phyloP scores from a whole-genome alignment of 2,797 vertebrate genomes.

The Hydrophis major region DNA sequence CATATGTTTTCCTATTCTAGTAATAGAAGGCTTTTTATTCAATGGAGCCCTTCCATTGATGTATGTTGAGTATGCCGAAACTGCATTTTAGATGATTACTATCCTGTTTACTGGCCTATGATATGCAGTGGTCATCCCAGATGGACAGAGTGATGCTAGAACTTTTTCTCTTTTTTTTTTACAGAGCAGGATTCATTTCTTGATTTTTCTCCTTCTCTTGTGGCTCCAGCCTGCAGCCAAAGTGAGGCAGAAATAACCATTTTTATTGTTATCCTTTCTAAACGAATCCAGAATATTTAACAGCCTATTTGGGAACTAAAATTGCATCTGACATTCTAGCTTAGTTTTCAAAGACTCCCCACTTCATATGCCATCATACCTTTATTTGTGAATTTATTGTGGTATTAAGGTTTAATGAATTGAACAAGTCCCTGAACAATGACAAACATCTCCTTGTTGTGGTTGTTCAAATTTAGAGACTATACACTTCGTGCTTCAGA shows the following conservation, averaged over 20 bases:
- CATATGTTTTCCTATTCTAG: slow-evolving; percentile 34
- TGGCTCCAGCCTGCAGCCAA: slow-evolving; percentile 3
- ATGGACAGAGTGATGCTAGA: slow-evolving; percentile 50
- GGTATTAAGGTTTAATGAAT: slow-evolving; percentile 56
- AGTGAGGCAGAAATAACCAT: background rate
- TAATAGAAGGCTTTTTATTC: background rate
- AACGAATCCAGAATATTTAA: slow-evolving; percentile 58
- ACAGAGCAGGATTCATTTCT: slow-evolving; percentile 41
- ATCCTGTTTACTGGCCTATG: slow-evolving; percentile 48
- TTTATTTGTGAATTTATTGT: slow-evolving; percentile 54
- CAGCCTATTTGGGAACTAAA: slow-evolving; percentile 52
- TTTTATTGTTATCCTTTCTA: background rate
- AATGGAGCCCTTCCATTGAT: background rate
- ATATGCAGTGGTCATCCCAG: slow-evolving; percentile 40
- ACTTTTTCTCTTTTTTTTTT: slow-evolving; percentile 45
- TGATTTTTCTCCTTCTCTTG: slow-evolving; percentile 10
- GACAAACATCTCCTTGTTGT: slow-evolving; percentile 56
- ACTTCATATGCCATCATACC: slow-evolving; percentile 57
- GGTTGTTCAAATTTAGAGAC: slow-evolving; percentile 54
- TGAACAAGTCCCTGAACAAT: slow-evolving; percentile 61
- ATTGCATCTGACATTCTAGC: slow-evolving; percentile 51
- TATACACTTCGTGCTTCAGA: slow-evolving; percentile 58
- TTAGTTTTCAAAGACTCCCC: slow-evolving; percentile 59
- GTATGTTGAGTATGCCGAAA: slow-evolving; percentile 25
- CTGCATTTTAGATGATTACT: slow-evolving; percentile 44